Conservation (phyloP, 2,888 invertebrate genomes). For the Cremastobaeus sp. region DNA sequence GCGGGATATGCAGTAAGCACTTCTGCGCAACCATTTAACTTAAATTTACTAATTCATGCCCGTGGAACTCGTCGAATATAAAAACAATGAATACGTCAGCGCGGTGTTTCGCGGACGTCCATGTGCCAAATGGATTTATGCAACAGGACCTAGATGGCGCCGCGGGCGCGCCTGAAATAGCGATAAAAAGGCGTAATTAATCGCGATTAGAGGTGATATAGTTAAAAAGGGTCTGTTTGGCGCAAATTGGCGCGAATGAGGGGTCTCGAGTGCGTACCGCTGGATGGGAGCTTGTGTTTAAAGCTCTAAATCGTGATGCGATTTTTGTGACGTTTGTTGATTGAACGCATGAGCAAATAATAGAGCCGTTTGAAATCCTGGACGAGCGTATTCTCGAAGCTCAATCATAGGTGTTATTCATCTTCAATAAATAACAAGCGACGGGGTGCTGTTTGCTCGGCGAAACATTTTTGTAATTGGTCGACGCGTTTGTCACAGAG, state of each 20-base stretch:
- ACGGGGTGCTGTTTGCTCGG: constrained; percentile 10
- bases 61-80: constrained; percentile 44
- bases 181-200: no score
- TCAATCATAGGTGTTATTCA: constrained; percentile 41
- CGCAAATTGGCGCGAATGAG: no score
- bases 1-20: constrained; percentile 40
- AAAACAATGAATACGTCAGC: constrained; percentile 57
- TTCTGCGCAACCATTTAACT: constrained; percentile 48
- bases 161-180: no score
- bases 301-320: constrained; percentile 22
- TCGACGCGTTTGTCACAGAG: constrained; percentile 22
- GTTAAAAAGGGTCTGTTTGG: no score
- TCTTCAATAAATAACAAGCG: constrained; percentile 37
- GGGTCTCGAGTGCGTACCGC: neutral
- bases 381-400: constrained; percentile 6
- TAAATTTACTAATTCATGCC: constrained; percentile 53
- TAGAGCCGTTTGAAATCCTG: neutral
- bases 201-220: no score
- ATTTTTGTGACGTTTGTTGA: constrained; percentile 29
- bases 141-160: no score
- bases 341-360: constrained; percentile 28
- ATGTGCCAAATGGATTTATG: no score
- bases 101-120: neutral
- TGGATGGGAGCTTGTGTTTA: no score
- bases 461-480: constrained; percentile 39